Base-by-base conservation (phyloP, 1,140 invertebrate species). In the Drosophila kepulauana region DNA sequence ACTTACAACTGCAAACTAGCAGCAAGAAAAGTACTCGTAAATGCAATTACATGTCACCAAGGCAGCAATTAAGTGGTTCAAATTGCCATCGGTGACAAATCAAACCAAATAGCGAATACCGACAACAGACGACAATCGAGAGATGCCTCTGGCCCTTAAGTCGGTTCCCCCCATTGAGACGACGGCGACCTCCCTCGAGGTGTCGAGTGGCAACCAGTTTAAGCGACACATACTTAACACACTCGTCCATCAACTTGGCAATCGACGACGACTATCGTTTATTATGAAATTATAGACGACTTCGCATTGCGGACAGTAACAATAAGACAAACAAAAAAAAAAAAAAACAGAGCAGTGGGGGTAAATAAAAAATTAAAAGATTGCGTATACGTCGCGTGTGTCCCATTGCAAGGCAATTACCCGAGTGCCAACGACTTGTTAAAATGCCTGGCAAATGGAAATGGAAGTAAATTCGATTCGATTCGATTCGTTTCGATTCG, bases 311-410 rank as follows among this genome's bases (percentile, higher is more conserved):
- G 16, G 48, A 56, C 62, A 67, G 63, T 41, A 56, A 66, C 7
- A 58, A 20, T 20, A 25, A 25, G 3, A 25, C 3, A 25, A 25
- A 25, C 3, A 5, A n/a, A 52, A 38, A 13, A 25, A 25, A 25
- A 0, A 5, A n/a, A 52, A 38, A 13, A 25, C 25, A 33, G 52
- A 11, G n/a, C 8, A 45, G 10, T 11, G 43, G 45, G 7, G 30
- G 30, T 8, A 33, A 33, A 46, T 11, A 46, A 6, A 38, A 56
- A 35, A 2, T 0, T 33, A 45, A 48, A 35, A 65, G 25, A 85
- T 66, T 81, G 76, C 76, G 78, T 81, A 81, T 85, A 86, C 82
- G 71, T 58, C 54, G 49, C 56, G 82, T 76, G 56, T 65, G 59
- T 75, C 65, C 38, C 67, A 70, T 69, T 63, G 69, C 48, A 30